Evolutionary conservation across 2,888 invertebrate species (phyloP), one percentile per base, ranked within the genome.

Genomic region (Agrotis exclamationis): DNA sequence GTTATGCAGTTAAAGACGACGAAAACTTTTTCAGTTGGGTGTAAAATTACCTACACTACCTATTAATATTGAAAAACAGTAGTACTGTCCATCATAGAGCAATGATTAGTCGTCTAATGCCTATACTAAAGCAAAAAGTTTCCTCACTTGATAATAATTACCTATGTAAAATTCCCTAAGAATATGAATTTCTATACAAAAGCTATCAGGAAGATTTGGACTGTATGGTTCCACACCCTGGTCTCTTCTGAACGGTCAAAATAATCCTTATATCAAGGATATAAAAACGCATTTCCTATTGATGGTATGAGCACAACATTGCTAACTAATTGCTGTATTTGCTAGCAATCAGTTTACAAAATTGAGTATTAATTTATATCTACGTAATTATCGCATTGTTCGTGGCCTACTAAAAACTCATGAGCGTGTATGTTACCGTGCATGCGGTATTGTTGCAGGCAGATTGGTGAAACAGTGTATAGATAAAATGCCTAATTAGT

Each of bases 301-400:
- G 16, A 48, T 28, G 28, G 14, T 14, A 48, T 47, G 18, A 14
- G 18, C 20, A 47, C 20, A 22, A 48, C 14, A 48, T 58, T 51
- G 5, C 20, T 18, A 22, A 1, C 20, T 64, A 63, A 66, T 64
- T 63, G n/a, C n/a, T 51, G 6, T 45, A 69, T 65, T 56, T 57
- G 18, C 39, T 14, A 44, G n/a, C 50, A 79, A 79, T 57, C 76
- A 53, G 59, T 67, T 79, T n/a, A 64, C 66, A 62, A 60, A 76
- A 76, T 71, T 48, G 59, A 66, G 48, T 64, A 76, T 62, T 39
- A 9, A 39, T 39, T 57, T 59, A 80, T 76, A 62, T 62, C 47
- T 53, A 18, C 44, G 65, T 76, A 79, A 80, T 73, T 72, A 80
- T 51, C 33, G 51, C 51, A 80, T 66, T 73, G 76, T 76, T 79